These are phyloP conservation scores for Drosophila asahinai DNA, from an alignment of 1,140 invertebrate genomes.

Conservation along the genomic window DNA sequence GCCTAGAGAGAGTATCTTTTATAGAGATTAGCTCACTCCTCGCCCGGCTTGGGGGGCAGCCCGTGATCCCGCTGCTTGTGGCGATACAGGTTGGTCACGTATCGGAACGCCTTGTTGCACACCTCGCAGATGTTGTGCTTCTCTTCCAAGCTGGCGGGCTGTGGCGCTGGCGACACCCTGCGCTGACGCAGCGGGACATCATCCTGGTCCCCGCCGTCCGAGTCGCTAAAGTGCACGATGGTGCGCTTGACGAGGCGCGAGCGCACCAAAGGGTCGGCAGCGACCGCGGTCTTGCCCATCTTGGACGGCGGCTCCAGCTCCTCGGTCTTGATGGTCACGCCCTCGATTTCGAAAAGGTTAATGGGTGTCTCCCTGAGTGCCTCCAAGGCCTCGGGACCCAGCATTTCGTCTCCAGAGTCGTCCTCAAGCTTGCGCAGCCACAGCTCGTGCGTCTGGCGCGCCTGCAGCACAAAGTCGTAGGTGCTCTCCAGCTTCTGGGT, in stretches of 20 bases:
- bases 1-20: too few relatives aligned
- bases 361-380: constrained; percentile 65
- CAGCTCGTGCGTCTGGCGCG: constrained; percentile 48
- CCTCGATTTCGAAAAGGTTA: constrained; percentile 64
- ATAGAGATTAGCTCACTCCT: constrained; percentile 5
- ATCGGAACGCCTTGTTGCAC: constrained; percentile 58
- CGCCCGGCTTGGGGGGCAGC: not conserved
- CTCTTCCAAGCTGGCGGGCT: constrained; percentile 5
- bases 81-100: constrained; percentile 61
- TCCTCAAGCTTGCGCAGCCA: constrained; percentile 42
- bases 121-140: constrained; percentile 51
- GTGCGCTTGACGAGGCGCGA: constrained; percentile 12
- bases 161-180: not conserved
- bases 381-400: constrained; percentile 27
- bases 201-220: constrained; percentile 53
- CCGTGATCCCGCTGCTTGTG: constrained; percentile 57
- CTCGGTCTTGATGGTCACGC: constrained; percentile 63
- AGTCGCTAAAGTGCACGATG: constrained; percentile 29
- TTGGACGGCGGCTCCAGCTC: constrained; percentile 20
- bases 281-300: not conserved
- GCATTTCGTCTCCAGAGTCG: not conserved
- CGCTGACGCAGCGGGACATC: constrained; percentile 61
- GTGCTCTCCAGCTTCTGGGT: constrained; percentile 49
- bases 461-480: constrained; percentile 63
- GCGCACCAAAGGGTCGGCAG: constrained; percentile 56